phyloP scores from a whole-genome alignment of 2,888 invertebrate genomes.

The Euphydryas editha region DNA sequence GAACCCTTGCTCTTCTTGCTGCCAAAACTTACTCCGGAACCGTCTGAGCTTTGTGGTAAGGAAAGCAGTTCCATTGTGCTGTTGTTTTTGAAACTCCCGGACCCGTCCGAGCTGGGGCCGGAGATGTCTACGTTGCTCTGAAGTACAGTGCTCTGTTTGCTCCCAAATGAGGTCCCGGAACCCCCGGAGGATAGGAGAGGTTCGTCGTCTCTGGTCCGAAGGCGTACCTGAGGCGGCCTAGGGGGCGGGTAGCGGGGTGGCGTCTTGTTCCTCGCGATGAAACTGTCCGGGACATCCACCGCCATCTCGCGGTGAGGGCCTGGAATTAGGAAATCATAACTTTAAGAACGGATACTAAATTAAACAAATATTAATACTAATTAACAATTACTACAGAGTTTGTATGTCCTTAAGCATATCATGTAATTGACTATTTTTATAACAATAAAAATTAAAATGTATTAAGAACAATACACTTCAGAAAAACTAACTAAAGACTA shows the following conservation, averaged over 20 bases:
- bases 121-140: conserved; percentile 65
- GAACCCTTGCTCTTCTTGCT: conserved; percentile 77
- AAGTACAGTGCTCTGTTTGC: conserved; percentile 74
- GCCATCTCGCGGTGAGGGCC: conserved; percentile 99
- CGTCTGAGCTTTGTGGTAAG: conserved; percentile 73
- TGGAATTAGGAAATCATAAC: conserved; percentile 55
- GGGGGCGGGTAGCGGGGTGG: conserved; percentile 95
- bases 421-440: no score
- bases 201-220: conserved; percentile 78
- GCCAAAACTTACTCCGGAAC: conserved; percentile 70
- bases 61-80: conserved; percentile 71
- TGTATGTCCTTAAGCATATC: no score
- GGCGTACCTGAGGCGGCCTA: conserved; percentile 86
- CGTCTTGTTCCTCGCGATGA: conserved; percentile 95
- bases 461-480: no score
- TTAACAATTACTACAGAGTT: background rate
- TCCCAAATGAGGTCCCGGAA: conserved; percentile 75
- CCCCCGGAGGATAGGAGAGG: conserved; percentile 75
- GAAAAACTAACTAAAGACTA: no score
- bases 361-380: background rate
- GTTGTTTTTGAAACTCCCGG: conserved; percentile 73
- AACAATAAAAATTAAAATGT: no score
- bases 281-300: conserved; percentile 98
- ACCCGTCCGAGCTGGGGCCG: conserved; percentile 70
- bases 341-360: background rate